Evolutionary conservation across 1,140 invertebrate species (phyloP).

Genomic region (Monomorium pharaonis): DNA sequence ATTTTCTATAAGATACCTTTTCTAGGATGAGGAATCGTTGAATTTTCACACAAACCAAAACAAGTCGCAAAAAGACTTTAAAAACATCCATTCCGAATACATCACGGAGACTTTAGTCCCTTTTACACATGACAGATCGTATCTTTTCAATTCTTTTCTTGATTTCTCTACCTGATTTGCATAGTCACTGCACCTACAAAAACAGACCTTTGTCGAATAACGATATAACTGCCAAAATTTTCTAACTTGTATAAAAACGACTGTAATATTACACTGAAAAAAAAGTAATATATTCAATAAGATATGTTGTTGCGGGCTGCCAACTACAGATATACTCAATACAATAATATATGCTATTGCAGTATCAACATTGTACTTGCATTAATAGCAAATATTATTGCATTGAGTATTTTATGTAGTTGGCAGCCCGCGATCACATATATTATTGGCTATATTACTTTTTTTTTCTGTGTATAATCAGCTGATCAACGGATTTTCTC

Average conservation of each 20-base stretch:
- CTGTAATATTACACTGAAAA: too few relatives aligned
- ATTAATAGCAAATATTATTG: too few relatives aligned
- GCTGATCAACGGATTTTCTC: background rate
- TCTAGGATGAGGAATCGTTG: background rate
- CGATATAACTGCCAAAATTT: background rate
- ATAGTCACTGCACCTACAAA: background rate
- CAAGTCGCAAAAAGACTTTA: background rate
- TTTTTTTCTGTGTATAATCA: too few relatives aligned
- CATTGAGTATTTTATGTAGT: too few relatives aligned
- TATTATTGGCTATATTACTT: too few relatives aligned
- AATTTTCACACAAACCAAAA: conserved; percentile 3
- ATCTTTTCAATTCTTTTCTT: background rate
- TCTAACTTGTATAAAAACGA: background rate
- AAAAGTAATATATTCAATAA: too few relatives aligned
- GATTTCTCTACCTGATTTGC: background rate
- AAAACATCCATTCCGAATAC: background rate
- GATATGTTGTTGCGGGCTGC: too few relatives aligned
- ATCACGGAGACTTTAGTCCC: background rate
- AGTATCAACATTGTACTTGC: too few relatives aligned
- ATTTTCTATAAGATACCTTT: background rate
- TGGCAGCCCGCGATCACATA: too few relatives aligned
- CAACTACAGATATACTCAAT: too few relatives aligned
- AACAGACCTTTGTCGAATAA: background rate
- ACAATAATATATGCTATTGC: too few relatives aligned
- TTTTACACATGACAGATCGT: background rate